Conservation (phyloP, 1,140 invertebrate species). For the Papilio glaucus region DNA sequence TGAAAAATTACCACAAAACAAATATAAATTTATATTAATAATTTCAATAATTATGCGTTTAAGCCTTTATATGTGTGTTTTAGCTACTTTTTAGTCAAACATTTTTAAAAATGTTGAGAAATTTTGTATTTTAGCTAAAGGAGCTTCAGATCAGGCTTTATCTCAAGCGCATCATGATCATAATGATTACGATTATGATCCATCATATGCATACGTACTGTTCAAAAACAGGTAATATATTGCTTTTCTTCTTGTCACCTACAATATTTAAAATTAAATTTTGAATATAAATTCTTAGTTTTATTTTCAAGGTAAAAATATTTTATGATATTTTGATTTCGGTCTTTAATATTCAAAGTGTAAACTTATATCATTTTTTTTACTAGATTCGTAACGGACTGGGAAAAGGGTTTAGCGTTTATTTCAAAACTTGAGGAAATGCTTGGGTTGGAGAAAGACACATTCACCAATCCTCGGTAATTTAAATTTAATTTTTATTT, state of each 20-base stretch:
- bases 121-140: slow-evolving; percentile 64
- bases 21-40: neutral
- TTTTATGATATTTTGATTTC: no score
- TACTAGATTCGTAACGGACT: slow-evolving; percentile 72
- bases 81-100: neutral
- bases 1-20: slow-evolving; percentile 1
- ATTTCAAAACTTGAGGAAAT: slow-evolving; percentile 85
- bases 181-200: slow-evolving; percentile 85
- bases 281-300: no score
- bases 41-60: neutral
- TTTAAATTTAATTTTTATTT: slow-evolving; percentile 34
- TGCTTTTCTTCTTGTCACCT: neutral
- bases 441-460: slow-evolving; percentile 84
- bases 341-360: no score
- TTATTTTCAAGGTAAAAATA: no score
- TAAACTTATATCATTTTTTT: slow-evolving; percentile 39
- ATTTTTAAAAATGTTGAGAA: neutral
- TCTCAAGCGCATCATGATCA: slow-evolving; percentile 58
- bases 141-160: slow-evolving; percentile 47
- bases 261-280: no score
- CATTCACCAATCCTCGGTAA: slow-evolving; percentile 77
- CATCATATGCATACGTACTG: slow-evolving; percentile 87
- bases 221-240: slow-evolving; percentile 85
- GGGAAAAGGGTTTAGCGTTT: slow-evolving; percentile 85
- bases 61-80: slow-evolving; percentile 9